Evolutionary conservation across 2,888 invertebrate species (phyloP), one percentile per base, ranked within the genome.

Genomic region (Clostera curtula): DNA sequence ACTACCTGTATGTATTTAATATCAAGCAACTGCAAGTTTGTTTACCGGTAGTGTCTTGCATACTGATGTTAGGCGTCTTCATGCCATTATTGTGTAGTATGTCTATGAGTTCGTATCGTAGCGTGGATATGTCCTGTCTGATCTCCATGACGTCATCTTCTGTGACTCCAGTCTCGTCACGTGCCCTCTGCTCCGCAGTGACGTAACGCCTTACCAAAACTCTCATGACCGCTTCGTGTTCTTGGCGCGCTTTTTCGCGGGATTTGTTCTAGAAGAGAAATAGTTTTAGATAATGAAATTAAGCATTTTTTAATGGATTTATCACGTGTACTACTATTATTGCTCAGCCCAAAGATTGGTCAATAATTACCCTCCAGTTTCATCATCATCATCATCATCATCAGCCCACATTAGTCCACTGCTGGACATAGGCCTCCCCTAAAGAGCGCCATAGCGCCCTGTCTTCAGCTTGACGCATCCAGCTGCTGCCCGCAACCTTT

Each of bases 81-180:
- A 94, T 95, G 25, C 95, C 96, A 59, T 97, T 97, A 46, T 90
- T 91, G 29, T 89, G 87, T 6, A 98, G 88, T 53, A 98, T 96
- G 56, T 97, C 96, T 28, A 98, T 90, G 11, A 98, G 85, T 61
- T 98, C 97, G 67, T 92, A 98, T 38, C 96, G 87, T 43, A 98
- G 87, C 3, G 96, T 93, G n/a, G 96, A 96, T 39, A 98, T 96
- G 64, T 98, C 98, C 61, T 98, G 97, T 50, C 98, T 89, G 55
- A 98, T 95, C 84, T 98, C 98, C 89, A 97, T 97, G 40, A 98
- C 94, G 70, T 98, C 98, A 72, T 98, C 98, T 64, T 98, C 98
- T 0, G 95, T 96, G 12, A 98, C 93, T 5, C 95, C 95, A 36
- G 91, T 93, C 28, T 96, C 95, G 63, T 97, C 96, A 25, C 95